These are phyloP conservation scores for Drosophila colorata DNA, from an alignment of 2,888 invertebrate species.

Conservation along the genomic window DNA sequence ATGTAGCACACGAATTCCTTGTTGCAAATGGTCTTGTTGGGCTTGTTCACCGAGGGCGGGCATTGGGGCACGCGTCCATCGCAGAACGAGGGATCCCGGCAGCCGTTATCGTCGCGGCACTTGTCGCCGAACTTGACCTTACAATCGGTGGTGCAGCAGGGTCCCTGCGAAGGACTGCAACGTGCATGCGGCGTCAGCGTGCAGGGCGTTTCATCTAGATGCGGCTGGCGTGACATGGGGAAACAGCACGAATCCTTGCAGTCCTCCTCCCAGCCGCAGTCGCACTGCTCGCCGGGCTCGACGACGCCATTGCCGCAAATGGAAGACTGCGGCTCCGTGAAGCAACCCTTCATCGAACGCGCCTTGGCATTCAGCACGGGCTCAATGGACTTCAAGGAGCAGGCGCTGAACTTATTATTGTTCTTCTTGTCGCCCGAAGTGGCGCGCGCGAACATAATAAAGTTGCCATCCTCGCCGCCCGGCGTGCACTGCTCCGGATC, in stretches of 20 bases:
- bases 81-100: slow-evolving; percentile 96
- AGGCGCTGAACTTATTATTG: slow-evolving; percentile 98
- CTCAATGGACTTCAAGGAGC: slow-evolving; percentile 96
- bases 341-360: slow-evolving; percentile 95
- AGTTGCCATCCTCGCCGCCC: slow-evolving; percentile 98
- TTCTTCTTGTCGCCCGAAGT: slow-evolving; percentile 99
- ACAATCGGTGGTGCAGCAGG: slow-evolving; percentile 96
- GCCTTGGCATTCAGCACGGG: slow-evolving; percentile 97
- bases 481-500: slow-evolving; percentile 98
- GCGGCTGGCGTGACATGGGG: slow-evolving; percentile 93
- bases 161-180: slow-evolving; percentile 89
- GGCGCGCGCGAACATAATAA: slow-evolving; percentile 99
- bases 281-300: slow-evolving; percentile 98
- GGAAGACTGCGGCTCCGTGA: slow-evolving; percentile 96
- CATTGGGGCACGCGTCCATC: slow-evolving; percentile 95
- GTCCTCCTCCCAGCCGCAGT: slow-evolving; percentile 99
- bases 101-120: slow-evolving; percentile 97
- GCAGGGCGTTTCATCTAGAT: slow-evolving; percentile 93
- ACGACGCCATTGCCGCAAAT: slow-evolving; percentile 99
- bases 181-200: slow-evolving; percentile 90
- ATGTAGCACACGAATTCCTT: slow-evolving; percentile 98
- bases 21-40: slow-evolving; percentile 97
- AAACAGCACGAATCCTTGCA: slow-evolving; percentile 97
- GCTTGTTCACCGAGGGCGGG: slow-evolving; percentile 95
- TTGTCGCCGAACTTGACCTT: slow-evolving; percentile 93